Conservation (phyloP, 35 echinoderm and acorn worm genomes). For the Holothuria glaberrima region DNA sequence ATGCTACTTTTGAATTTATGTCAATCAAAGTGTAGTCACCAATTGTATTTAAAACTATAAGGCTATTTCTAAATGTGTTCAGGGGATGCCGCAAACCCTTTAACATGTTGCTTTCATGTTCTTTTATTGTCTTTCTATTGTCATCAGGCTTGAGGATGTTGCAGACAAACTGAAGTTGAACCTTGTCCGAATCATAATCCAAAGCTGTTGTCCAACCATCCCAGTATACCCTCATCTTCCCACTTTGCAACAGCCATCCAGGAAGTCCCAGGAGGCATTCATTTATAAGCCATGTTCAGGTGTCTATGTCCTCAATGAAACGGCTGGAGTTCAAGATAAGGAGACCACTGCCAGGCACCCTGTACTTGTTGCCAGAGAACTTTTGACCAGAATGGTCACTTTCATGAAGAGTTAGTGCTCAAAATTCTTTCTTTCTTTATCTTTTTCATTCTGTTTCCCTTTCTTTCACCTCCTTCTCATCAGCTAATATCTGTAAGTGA, state of each 20-base stretch:
- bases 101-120: no score
- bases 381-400: slow-evolving; percentile 74
- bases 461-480: no score
- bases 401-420: slow-evolving; percentile 81
- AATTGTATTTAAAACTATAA: no score
- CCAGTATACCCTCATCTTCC: slow-evolving; percentile 44
- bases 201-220: slow-evolving; percentile 88
- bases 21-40: no score
- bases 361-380: slow-evolving; percentile 67
- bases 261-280: background rate
- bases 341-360: slow-evolving; percentile 63
- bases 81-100: no score
- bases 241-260: background rate
- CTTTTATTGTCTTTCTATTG: background rate
- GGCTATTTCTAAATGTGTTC: no score
- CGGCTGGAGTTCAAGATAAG: background rate
- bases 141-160: slow-evolving; percentile 82
- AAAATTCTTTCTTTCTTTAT: no score
- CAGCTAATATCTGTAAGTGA: no score
- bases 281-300: slow-evolving; percentile 23
- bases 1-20: no score
- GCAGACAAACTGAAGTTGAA: slow-evolving; percentile 91
- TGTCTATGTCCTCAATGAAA: slow-evolving; percentile 62
- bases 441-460: no score
- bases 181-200: slow-evolving; percentile 82